These are phyloP conservation scores for Zalophus californianus DNA, from an alignment of 2,797 vertebrate species.

Conservation along the genomic window DNA sequence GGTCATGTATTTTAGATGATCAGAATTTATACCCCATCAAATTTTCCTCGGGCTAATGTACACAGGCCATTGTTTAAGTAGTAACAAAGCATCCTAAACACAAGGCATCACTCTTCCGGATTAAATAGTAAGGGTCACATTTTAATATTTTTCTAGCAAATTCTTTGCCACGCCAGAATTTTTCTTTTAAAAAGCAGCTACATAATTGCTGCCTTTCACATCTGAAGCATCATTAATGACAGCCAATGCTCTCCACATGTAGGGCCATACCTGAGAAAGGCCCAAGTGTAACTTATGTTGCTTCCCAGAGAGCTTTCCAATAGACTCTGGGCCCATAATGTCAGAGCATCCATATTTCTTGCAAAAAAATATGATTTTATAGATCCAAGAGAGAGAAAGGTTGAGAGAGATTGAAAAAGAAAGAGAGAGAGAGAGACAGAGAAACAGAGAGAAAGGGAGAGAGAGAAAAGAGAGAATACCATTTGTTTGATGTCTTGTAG, in stretches of 20 bases:
- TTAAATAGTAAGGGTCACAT: background rate
- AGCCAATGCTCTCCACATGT: background rate
- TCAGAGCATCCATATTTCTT: background rate
- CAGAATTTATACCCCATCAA: background rate
- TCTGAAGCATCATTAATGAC: background rate
- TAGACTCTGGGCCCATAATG: background rate
- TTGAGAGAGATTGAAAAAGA: background rate
- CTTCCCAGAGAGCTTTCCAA: background rate
- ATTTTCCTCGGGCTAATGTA: background rate
- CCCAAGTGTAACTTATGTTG: background rate
- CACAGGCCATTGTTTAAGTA: background rate
- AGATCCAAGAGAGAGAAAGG: background rate
- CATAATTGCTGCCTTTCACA: background rate
- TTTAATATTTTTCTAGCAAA: conserved; percentile 44
- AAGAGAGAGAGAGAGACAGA: background rate
- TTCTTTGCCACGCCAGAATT: background rate
- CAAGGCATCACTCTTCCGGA: fast-evolving
- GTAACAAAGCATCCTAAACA: background rate
- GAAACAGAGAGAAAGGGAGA: background rate
- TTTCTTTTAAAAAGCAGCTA: background rate
- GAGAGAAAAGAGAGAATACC: background rate
- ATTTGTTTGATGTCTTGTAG: conserved; percentile 46
- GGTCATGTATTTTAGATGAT: conserved; percentile 15
- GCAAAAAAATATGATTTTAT: background rate
- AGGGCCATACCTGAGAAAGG: background rate